A percentile compares a stretch with the other conserved stretches of the same genome.
phyloP scores from a whole-genome alignment of 1,140 invertebrate species.

The Drosophila ficusphila region DNA sequence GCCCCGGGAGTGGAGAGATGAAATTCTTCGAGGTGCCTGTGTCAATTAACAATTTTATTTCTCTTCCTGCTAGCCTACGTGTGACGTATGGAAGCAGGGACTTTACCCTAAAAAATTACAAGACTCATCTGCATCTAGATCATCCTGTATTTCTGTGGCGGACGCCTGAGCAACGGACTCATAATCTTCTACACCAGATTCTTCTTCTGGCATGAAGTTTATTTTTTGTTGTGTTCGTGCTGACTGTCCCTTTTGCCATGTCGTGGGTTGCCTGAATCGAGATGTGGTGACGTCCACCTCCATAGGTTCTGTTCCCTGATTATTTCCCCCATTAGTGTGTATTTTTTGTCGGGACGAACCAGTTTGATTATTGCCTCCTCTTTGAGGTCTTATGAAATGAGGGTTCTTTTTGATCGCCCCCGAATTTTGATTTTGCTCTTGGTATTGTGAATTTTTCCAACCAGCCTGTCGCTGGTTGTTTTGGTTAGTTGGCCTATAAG shows the following conservation, averaged over 20 bases:
- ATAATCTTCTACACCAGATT: neutral
- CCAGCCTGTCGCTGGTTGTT: too few relatives aligned
- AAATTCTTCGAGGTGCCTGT: slow-evolving; percentile 30
- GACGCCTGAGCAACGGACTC: neutral
- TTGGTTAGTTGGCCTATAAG: too few relatives aligned
- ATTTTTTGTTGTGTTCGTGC: slow-evolving; percentile 3
- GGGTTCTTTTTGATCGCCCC: too few relatives aligned
- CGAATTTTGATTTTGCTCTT: too few relatives aligned
- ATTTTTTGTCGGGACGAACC: too few relatives aligned
- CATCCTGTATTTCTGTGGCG: neutral
- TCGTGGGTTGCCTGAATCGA: slow-evolving; percentile 4
- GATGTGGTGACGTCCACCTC: slow-evolving; percentile 17
- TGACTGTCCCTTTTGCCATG: neutral
- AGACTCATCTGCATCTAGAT: too few relatives aligned
- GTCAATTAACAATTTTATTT: slow-evolving; percentile 39
- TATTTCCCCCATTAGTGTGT: too few relatives aligned
- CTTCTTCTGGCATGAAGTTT: slow-evolving; percentile 4
- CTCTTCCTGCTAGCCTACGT: slow-evolving; percentile 18
- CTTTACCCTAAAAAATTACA: slow-evolving; percentile 24
- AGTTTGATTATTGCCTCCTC: too few relatives aligned
- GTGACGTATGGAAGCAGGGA: slow-evolving; percentile 32
- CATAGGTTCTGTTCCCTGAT: slow-evolving; percentile 13
- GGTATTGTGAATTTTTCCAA: too few relatives aligned
- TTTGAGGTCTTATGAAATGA: too few relatives aligned
- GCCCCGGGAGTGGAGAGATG: too few relatives aligned